A percentile compares a stretch with the other conserved stretches of the same genome.
Evolutionary conservation across 2,113 vertebrate species (phyloP).

Genomic region (Prionailurus bengalensis): DNA sequence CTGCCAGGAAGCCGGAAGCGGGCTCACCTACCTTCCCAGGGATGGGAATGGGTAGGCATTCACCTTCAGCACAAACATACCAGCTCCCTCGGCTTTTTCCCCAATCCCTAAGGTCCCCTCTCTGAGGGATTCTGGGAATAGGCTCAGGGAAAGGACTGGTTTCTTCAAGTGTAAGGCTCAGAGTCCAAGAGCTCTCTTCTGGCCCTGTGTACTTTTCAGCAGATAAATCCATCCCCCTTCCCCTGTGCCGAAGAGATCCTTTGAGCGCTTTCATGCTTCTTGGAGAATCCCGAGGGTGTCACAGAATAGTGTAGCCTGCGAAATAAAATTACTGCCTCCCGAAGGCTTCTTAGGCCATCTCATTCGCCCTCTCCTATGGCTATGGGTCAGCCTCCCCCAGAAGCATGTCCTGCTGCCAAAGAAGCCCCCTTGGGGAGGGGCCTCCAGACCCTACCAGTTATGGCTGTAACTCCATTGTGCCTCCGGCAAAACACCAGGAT

Average conservation of each 20-base stretch:
- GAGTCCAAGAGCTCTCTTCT: not conserved
- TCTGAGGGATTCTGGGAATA: not conserved
- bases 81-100: not conserved
- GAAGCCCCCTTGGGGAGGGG: not conserved
- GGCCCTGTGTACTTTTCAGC: not conserved
- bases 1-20: not conserved
- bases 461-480: not conserved
- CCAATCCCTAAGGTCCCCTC: not conserved
- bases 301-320: not conserved
- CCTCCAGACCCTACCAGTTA: not conserved
- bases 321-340: not conserved
- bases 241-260: not conserved
- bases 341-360: not conserved
- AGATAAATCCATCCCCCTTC: not conserved
- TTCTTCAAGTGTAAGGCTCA: not conserved
- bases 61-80: not conserved
- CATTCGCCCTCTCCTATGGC: not conserved
- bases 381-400: not conserved
- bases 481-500: not conserved
- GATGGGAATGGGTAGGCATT: too few relatives aligned
- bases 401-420: not conserved
- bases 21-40: not conserved
- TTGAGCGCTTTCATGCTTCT: not conserved
- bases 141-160: not conserved
- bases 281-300: not conserved